These are phyloP conservation scores for Bombus huntii DNA, from an alignment of 1,140 invertebrate genomes.

Conservation along the genomic window DNA sequence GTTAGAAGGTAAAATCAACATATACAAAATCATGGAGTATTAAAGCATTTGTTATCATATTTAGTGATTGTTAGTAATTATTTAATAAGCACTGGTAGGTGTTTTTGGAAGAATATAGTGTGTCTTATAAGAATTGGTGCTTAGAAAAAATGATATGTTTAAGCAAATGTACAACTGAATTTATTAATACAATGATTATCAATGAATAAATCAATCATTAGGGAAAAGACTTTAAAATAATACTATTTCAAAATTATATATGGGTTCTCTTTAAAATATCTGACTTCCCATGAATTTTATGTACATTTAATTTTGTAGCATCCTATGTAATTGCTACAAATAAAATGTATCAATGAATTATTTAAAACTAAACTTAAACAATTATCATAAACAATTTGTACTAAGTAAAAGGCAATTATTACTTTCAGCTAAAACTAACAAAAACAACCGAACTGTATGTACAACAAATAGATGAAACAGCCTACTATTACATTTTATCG, in stretches of 20 bases:
- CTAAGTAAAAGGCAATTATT: slow-evolving; percentile 7
- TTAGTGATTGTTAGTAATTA: too few species aligned
- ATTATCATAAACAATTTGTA: neutral
- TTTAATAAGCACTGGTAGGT: slow-evolving; percentile 2
- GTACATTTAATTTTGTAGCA: neutral
- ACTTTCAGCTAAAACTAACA: slow-evolving; percentile 36
- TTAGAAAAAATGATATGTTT: slow-evolving; percentile 16
- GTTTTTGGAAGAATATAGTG: neutral
- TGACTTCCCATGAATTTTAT: neutral
- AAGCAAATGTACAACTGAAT: neutral
- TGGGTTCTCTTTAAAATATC: neutral
- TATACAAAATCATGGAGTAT: neutral
- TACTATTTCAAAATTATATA: neutral
- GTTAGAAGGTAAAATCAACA: slow-evolving; percentile 26
- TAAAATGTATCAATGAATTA: neutral
- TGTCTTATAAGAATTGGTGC: neutral
- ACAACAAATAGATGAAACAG: slow-evolving; percentile 57
- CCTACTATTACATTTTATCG: slow-evolving; percentile 69
- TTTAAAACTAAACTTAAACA: slow-evolving; percentile 10
- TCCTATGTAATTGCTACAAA: neutral
- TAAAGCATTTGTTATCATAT: neutral
- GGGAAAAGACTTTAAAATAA: neutral
- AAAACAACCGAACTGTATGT: slow-evolving; percentile 29
- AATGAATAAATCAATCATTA: neutral
- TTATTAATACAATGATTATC: slow-evolving; percentile 8